Evolutionary conservation across 92 coral and sea anemone genomes (phyloP), one percentile per base, ranked within the genome.

Genomic region (Heteractis magnifica): DNA sequence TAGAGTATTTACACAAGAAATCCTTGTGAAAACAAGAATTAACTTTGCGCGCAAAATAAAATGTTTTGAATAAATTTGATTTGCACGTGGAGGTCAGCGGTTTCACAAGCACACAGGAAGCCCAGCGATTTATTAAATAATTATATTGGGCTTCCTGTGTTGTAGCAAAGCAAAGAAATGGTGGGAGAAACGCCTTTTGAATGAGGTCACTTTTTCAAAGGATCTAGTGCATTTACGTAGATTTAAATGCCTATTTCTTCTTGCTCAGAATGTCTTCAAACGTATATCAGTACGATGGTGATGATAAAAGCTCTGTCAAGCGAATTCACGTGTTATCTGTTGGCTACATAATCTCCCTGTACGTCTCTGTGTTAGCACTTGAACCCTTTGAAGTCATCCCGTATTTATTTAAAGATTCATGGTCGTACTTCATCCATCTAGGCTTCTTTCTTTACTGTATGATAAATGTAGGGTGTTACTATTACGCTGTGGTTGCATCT

Each of bases 361-460:
- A 76, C 75, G 18, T 78, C 26, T 52, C 76, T 15, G 26, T 75
- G 1, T 62, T 87, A 5, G 74, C 14, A 34, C 80, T 94, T 56
- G 98, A 92, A 77, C 34, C 78, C 12, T 89, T 79, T 44, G 85
- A 79, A 50, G 86, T 94, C 56, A 83, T 88, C 19, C 98, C 98
- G 10, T 88, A 71, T 16, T 72, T 94, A 71, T 92, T 89, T 74
- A 65, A 52, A 75, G 65, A 87, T 75, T 76, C 88, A 4, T 56
- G 10, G n/a, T 23, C 52, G 44, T 85, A 83, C 78, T 77, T 64
- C 18, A 68, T 80, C 41, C 91, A 92, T 71, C 52, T 94, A 15
- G 71, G 26, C 0, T 41, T 81, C 15, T 82, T 88, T 76, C 12
- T 92, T 8, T 94, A 85, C 85, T 79, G 77, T 26, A 86, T 84